Evolutionary conservation across 2,888 invertebrate genomes (phyloP).

Genomic region (Marasmarcha lunaedactyla): DNA sequence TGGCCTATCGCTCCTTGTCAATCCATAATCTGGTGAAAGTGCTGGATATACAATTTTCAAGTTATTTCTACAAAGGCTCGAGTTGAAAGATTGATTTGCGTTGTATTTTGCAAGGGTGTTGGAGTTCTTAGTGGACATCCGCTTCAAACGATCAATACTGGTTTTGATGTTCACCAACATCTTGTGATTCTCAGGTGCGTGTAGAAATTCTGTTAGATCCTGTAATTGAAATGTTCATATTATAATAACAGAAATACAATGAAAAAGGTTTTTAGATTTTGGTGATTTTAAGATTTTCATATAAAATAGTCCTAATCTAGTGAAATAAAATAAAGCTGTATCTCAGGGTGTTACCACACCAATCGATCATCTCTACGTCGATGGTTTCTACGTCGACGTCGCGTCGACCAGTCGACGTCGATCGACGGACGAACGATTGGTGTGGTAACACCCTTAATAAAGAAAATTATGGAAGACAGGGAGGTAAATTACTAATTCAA

Average conservation of each 20-base stretch:
- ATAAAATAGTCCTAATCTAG: no score
- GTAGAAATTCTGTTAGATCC: constrained; percentile 45
- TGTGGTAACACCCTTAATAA: no score
- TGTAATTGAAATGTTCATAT: constrained; percentile 20
- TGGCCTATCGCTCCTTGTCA: constrained; percentile 38
- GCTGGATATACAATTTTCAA: constrained; percentile 28
- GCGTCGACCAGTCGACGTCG: no score
- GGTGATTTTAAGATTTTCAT: no score
- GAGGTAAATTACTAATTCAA: no score
- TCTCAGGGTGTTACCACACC: no score
- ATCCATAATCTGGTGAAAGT: constrained; percentile 54
- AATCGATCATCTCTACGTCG: no score
- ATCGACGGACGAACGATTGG: no score
- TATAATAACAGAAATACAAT: not conserved
- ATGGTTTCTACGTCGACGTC: no score
- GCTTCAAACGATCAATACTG: constrained; percentile 39
- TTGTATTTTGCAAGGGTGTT: constrained; percentile 24
- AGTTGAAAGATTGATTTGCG: constrained; percentile 23
- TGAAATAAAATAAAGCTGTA: no score
- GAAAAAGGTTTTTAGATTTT: no score
- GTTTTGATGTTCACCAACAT: constrained; percentile 41
- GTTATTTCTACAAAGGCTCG: constrained; percentile 15
- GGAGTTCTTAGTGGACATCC: constrained; percentile 38
- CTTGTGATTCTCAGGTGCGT: constrained; percentile 43
- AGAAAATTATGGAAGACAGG: no score